Percentiles rank a stretch among this genome's conserved stretches.
phyloP scores from a whole-genome alignment of 2,888 invertebrate species.

The Dione vanillae region DNA sequence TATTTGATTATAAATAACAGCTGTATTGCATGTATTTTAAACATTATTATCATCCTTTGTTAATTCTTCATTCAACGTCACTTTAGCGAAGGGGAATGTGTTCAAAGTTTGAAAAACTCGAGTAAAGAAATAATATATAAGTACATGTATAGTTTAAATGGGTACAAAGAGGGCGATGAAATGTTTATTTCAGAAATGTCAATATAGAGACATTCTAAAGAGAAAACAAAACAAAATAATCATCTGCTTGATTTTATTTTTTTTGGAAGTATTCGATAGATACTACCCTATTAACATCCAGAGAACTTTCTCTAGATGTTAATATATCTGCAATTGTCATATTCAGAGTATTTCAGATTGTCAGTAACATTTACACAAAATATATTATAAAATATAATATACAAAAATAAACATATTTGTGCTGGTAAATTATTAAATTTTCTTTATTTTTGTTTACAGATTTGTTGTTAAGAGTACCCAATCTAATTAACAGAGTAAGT shows the following conservation, averaged over 20 bases:
- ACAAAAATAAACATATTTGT: neutral
- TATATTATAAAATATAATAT: neutral
- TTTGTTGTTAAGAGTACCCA: too few species aligned
- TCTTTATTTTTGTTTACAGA: too few species aligned
- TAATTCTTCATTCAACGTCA: too few species aligned
- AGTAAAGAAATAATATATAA: too few species aligned
- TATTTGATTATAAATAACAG: too few species aligned
- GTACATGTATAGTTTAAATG: neutral
- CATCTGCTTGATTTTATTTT: neutral
- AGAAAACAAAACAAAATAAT: neutral
- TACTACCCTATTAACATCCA: too few species aligned
- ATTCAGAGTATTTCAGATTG: slow-evolving; percentile 7
- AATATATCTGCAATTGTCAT: neutral
- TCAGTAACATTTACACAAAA: too few species aligned
- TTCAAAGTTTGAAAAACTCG: too few species aligned
- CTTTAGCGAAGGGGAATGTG: too few species aligned
- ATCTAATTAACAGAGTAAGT: too few species aligned
- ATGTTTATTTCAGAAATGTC: neutral
- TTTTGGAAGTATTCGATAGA: slow-evolving; percentile 1
- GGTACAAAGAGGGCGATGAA: neutral
- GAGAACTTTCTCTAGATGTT: slow-evolving; percentile 16
- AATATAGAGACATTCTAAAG: neutral
- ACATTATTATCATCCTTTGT: too few species aligned
- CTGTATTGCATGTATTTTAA: too few species aligned
- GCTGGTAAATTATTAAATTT: neutral